phyloP scores from a whole-genome alignment of 1,140 invertebrate species.

The Bombus sibiricus region DNA sequence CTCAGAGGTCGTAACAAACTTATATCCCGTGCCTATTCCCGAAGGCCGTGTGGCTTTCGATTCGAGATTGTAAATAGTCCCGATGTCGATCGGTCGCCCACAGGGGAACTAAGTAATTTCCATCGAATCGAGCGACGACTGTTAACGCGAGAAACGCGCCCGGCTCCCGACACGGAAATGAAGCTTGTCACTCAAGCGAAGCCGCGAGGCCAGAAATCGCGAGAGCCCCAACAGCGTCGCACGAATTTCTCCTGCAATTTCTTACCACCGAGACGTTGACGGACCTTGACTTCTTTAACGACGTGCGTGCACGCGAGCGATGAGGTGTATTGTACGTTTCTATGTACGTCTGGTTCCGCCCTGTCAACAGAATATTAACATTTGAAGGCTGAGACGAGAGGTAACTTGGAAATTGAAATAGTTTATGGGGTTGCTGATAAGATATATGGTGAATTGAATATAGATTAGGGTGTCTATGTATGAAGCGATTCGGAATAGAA shows the following conservation, averaged over 20 bases:
- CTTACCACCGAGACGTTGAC: neutral
- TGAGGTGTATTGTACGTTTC: neutral
- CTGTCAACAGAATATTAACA: neutral
- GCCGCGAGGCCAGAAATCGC: slow-evolving; percentile 6
- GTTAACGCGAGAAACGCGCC: slow-evolving; percentile 29
- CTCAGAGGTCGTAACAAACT: neutral
- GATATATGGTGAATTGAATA: neutral
- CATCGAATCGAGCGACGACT: slow-evolving; percentile 21
- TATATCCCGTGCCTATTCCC: slow-evolving; percentile 12
- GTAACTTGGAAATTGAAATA: slow-evolving; percentile 16
- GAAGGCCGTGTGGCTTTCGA: slow-evolving; percentile 24
- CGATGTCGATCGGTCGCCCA: slow-evolving; percentile 29
- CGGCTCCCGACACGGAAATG: slow-evolving; percentile 22
- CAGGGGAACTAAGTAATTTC: slow-evolving; percentile 44
- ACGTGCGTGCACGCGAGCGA: neutral
- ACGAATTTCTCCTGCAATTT: slow-evolving; percentile 12
- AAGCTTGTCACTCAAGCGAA: slow-evolving; percentile 38
- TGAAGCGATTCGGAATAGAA: neutral
- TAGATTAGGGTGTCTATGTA: neutral
- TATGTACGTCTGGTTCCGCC: neutral
- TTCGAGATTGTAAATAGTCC: slow-evolving; percentile 37
- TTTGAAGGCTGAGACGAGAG: neutral
- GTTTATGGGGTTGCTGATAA: neutral
- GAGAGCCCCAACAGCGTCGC: neutral
- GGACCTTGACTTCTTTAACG: slow-evolving; percentile 5